These are phyloP conservation scores for Trachurus trachurus DNA, from an alignment of 2,797 vertebrate species.

Conservation along the genomic window DNA sequence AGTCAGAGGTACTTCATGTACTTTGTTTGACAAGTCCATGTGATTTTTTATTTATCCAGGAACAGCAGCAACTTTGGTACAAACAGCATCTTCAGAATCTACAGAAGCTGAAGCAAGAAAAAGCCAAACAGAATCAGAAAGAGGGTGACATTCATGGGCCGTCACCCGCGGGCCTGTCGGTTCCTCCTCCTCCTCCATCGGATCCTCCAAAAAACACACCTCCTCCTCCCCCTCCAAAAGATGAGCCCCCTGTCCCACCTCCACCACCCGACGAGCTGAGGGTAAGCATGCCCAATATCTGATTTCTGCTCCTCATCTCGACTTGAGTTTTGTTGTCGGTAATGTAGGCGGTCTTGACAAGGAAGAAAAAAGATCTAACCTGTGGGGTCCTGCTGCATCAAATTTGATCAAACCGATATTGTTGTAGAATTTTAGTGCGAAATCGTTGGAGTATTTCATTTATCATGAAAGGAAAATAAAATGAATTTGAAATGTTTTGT, in stretches of 20 bases:
- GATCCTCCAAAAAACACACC: conserved; percentile 85
- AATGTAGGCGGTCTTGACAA: no score
- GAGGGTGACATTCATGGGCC: conserved; percentile 39
- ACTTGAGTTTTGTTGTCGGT: no score
- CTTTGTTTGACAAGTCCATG: conserved; percentile 12
- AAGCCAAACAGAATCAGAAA: conserved; percentile 86
- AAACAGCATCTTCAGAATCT: conserved; percentile 95
- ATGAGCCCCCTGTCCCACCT: conserved; percentile 89
- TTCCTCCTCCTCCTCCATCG: conserved; percentile 79
- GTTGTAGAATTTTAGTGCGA: no score
- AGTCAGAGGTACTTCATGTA: not conserved
- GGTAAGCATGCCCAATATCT: conserved; percentile 71
- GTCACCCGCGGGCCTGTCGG: conserved; percentile 56
- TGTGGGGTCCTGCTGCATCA: no score
- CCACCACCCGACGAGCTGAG: conserved; percentile 87
- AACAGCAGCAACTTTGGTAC: conserved; percentile 98
- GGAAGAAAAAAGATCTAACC: no score
- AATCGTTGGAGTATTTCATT: no score
- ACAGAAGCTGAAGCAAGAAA: conserved; percentile 87
- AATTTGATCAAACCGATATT: no score
- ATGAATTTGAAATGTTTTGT: no score
- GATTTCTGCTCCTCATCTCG: no score
- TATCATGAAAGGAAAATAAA: no score
- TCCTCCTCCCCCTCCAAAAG: conserved; percentile 90
- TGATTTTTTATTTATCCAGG: conserved; percentile 78